Base-by-base conservation (phyloP, 2,888 invertebrate genomes). In the Archaeoteleia sp. region DNA sequence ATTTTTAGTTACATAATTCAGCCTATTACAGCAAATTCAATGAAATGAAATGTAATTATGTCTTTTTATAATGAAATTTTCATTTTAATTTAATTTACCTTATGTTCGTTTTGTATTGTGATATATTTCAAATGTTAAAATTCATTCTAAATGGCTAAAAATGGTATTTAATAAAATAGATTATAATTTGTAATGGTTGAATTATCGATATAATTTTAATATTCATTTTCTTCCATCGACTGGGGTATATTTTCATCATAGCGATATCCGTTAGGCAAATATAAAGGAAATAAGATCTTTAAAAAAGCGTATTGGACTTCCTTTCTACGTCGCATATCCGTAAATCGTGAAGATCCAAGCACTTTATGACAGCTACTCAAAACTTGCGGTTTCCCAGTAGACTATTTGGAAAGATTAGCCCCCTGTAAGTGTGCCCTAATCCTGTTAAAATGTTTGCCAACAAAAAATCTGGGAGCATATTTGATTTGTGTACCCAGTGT, bases 371-470 rank as follows among this genome's bases (percentile, higher is more conserved):
- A 72, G 68, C 75, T 77, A 82, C 76, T 81, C 74, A 75, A 78
- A 73, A 65, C 58, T 69, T 71, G 77, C 71, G 79, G 76, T 78
- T 76, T 78, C 76, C 75, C 77, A 72, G 70, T 70, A 75, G 72
- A 77, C 74, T 83, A 76, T 82, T 82, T 82, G 78, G 74, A 46
- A 74, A 80, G 82, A 82, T 84, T 83, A 84, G 81, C 75, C 76
- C 74, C 74, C 70, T 65, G 73, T 82, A 79, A 84, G 83, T 84
- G 82, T 83, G 74, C 76, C 77, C 78, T 84, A 84, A 84, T 83
- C 82, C 83, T 75, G 83, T 84, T 84, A 84, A 84, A 84, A 84
- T 84, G 84, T 84, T 84, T 84, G 81, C 83, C 72, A 78, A 79
- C 78, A 79, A 73, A 68, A 75, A 70, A 60, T 62, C 65, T 66